Evolutionary conservation across 2,888 invertebrate species (phyloP).

Genomic region (Leuctra nigra): DNA sequence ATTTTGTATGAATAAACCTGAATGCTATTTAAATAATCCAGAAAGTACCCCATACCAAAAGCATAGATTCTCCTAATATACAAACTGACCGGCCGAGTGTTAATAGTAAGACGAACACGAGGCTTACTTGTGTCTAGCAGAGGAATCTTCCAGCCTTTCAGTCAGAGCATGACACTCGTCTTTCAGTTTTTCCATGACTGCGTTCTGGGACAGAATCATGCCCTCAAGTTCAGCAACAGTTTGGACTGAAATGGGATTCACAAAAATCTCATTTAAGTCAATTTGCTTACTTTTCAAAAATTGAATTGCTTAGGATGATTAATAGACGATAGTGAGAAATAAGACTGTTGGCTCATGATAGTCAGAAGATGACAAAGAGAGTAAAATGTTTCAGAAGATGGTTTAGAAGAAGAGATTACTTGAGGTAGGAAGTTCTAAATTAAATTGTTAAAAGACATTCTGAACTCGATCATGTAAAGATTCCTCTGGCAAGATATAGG

Average conservation of each 20-base stretch:
- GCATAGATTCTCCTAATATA: too few species aligned
- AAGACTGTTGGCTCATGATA: background rate
- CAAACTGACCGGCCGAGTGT: too few species aligned
- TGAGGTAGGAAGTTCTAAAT: background rate
- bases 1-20: too few species aligned
- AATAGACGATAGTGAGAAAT: too few species aligned
- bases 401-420: background rate
- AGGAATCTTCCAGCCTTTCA: constrained; percentile 83
- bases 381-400: background rate
- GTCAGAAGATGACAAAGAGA: too few species aligned
- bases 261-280: constrained; percentile 16
- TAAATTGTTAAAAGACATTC: background rate
- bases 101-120: too few species aligned
- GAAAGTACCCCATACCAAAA: too few species aligned
- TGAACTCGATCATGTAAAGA: constrained; percentile 12
- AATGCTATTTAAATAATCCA: too few species aligned
- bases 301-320: background rate
- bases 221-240: constrained; percentile 85
- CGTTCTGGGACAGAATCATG: constrained; percentile 85
- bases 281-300: background rate
- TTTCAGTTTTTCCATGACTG: constrained; percentile 88
- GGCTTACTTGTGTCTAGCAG: constrained; percentile 80
- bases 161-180: constrained; percentile 84
- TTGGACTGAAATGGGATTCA: constrained; percentile 59
- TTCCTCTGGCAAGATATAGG: constrained; percentile 15